Base-by-base conservation (phyloP, 1,140 invertebrate species). In the Drosophila seguyi region DNA sequence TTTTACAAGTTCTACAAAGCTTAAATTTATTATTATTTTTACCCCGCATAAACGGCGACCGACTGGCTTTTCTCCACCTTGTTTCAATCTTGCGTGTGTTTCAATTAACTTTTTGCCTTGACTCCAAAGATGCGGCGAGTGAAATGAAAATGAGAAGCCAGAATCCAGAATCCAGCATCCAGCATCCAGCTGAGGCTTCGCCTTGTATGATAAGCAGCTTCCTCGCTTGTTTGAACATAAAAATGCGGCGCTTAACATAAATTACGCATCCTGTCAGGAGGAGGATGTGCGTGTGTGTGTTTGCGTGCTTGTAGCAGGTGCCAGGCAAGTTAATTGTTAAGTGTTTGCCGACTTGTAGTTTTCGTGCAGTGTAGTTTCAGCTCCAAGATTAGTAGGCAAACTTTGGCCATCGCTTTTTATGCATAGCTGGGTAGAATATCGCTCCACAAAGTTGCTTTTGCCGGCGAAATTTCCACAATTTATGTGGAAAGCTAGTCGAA, bases 221-320 rank as follows among this genome's bases (percentile, higher is more conserved):
- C 85, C 79, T 84, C 74, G 85, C 84, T 80, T 88, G 84, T 84
- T 88, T 88, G 81, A 84, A 90, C 85, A 88, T 88, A 88, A 88
- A 88, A 88, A 88, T 88, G 80, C 85, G 47, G 59, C 81, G 84
- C 84, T 88, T 88, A 88, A 88, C 85, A 88, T 88, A 88, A 88
- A 88, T 88, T 90, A 88, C 84, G 81, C 63, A 65, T 80, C 85
- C 61, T 84, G 85, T 88, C 84, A 84, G 85, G 52, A 65, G 45
- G 42, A 59, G 42, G 53, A 38, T 25, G 25, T 25, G 25, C 4
- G 25, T 25, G 25, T 25, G 25, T 48, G 38, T 34, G 42, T 41
- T 56, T 75, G 65, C 52, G 36, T 45, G 75, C 18, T 22, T 41
- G 75, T 69, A 55, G 67, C 81, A 77, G 82, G 61, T 81, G 77